A percentile compares a stretch with the other conserved stretches of the same genome.
These are phyloP conservation scores for Bradynema listronoti DNA, from an alignment of 1,140 invertebrate species.

Conservation along the genomic window DNA sequence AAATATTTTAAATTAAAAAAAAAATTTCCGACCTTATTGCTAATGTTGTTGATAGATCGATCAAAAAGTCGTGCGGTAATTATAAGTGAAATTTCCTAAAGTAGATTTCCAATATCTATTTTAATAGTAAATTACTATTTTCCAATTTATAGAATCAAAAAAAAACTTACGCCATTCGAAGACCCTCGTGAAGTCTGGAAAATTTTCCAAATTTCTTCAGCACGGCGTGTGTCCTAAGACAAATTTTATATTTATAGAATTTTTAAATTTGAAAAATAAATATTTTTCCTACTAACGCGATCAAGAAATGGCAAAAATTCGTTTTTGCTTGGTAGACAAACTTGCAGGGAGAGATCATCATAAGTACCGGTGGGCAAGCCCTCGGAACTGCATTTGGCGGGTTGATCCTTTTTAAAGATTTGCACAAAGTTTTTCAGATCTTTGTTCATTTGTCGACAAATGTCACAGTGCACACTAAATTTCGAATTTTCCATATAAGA, in stretches of 20 bases:
- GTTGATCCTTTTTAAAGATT: conserved; percentile 49
- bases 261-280: conserved; percentile 5
- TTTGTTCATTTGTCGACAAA: conserved; percentile 53
- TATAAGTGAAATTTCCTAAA: conserved; percentile 37
- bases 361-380: conserved; percentile 49
- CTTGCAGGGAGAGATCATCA: conserved; percentile 51
- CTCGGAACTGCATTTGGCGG: conserved; percentile 49
- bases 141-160: no score
- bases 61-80: conserved; percentile 43
- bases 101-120: no score
- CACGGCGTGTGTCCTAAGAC: conserved; percentile 50
- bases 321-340: conserved; percentile 55
- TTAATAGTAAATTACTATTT: no score
- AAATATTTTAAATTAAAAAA: no score
- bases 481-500: no score
- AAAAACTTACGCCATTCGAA: conserved; percentile 46
- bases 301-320: conserved; percentile 55
- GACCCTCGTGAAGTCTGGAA: no score
- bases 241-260: conserved; percentile 13
- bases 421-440: conserved; percentile 54
- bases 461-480: conserved; percentile 55
- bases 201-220: conserved; percentile 55
- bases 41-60: conserved; percentile 44
- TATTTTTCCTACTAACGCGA: conserved; percentile 36
- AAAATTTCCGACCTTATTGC: no score